These are phyloP conservation scores for Microhierax caerulescens DNA, from an alignment of 2,797 vertebrate genomes.

Conservation along the genomic window DNA sequence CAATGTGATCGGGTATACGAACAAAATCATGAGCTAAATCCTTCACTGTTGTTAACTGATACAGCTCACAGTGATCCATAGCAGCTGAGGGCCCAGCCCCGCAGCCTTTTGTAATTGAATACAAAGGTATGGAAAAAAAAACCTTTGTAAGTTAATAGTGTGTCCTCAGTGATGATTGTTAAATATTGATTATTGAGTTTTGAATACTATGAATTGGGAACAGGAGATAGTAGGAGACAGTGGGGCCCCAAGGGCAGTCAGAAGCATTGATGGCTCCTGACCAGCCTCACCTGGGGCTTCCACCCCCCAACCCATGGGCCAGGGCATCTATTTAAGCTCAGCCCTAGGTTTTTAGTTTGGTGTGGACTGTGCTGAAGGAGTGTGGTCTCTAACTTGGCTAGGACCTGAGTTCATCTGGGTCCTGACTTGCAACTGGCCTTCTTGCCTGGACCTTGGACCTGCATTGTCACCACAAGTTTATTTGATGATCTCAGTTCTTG, in stretches of 20 bases:
- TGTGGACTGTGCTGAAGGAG: rapidly evolving
- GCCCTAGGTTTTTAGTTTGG: rapidly evolving
- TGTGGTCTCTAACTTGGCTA: rapidly evolving
- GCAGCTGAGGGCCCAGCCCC: neutral
- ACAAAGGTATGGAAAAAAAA: neutral
- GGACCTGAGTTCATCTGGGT: rapidly evolving
- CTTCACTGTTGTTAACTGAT: neutral
- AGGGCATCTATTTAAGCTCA: neutral
- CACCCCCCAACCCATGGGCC: neutral
- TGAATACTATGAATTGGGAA: neutral
- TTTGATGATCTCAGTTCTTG: neutral
- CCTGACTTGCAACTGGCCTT: rapidly evolving
- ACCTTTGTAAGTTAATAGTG: neutral
- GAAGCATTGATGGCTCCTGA: neutral
- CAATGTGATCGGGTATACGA: conserved; percentile 5
- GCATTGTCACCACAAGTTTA: rapidly evolving
- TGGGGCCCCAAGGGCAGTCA: rapidly evolving
- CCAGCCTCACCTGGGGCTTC: neutral
- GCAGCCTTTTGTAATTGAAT: neutral
- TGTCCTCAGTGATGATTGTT: neutral
- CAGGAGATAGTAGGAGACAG: neutral
- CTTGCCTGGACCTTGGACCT: rapidly evolving
- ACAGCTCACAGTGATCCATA: neutral
- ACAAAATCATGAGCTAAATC: neutral
- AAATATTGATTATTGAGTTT: neutral